A percentile compares a stretch with the other conserved stretches of the same genome.
These are phyloP conservation scores for Cephalophus harveyi DNA, from an alignment of 2,113 vertebrate genomes.

Conservation along the genomic window DNA sequence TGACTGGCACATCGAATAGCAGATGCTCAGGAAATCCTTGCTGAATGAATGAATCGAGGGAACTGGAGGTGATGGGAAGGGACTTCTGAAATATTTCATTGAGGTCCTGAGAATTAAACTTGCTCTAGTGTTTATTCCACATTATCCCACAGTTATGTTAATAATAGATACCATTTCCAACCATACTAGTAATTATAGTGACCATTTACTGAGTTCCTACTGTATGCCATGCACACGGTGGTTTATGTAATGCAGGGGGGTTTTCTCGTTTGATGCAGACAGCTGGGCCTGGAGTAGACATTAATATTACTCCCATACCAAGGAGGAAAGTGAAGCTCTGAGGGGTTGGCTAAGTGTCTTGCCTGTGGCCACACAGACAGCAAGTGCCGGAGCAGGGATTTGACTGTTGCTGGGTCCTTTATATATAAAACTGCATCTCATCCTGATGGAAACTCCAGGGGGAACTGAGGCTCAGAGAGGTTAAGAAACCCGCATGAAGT, in stretches of 20 bases:
- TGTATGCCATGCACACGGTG: not conserved
- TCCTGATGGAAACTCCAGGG: not conserved
- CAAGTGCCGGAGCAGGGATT: not conserved
- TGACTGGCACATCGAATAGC: not conserved
- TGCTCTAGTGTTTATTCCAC: not conserved
- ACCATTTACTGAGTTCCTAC: not conserved
- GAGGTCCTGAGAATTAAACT: not conserved
- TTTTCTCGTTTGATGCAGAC: not conserved
- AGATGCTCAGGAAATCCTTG: not conserved
- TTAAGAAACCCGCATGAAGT: not conserved
- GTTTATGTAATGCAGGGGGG: not conserved
- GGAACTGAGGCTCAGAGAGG: not conserved
- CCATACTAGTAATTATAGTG: not conserved
- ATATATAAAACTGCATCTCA: not conserved
- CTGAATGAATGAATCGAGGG: not conserved
- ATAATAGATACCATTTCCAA: not conserved
- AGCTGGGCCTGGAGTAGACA: no score
- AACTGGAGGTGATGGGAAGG: not conserved
- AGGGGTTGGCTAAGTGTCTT: not conserved
- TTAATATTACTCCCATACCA: not conserved
- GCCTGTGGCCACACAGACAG: not conserved
- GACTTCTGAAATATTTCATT: not conserved
- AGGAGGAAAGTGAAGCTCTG: not conserved
- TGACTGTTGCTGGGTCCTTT: not conserved
- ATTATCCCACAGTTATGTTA: not conserved